Percentiles rank a stretch among this genome's conserved stretches.
Conservation (phyloP, 2,888 invertebrate species). For the Bibio marci region DNA sequence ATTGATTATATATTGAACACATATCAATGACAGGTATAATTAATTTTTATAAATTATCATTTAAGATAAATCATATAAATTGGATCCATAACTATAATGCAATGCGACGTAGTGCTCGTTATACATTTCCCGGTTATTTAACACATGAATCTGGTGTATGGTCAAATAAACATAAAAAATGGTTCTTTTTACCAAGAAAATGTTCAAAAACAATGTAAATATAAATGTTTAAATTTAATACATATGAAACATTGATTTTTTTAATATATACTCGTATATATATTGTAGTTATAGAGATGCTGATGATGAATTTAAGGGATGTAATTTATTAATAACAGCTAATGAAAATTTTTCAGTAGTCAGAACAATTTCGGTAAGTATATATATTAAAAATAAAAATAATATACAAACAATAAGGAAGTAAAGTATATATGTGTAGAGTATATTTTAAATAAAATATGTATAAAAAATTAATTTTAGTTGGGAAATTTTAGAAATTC, state of each 20-base stretch:
- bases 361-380: slow-evolving; percentile 39
- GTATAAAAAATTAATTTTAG: slow-evolving; percentile 10
- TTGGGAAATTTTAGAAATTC: slow-evolving; percentile 38
- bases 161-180: slow-evolving; percentile 66
- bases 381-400: slow-evolving; percentile 1
- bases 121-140: slow-evolving; percentile 89
- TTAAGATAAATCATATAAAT: slow-evolving; percentile 40
- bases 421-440: no score
- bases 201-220: slow-evolving; percentile 52
- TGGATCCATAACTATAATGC: slow-evolving; percentile 58
- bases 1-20: background rate
- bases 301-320: slow-evolving; percentile 75
- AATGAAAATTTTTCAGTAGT: slow-evolving; percentile 56
- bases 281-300: slow-evolving; percentile 65
- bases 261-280: background rate
- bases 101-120: slow-evolving; percentile 55
- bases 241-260: background rate
- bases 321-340: slow-evolving; percentile 68
- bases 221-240: background rate
- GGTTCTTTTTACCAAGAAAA: slow-evolving; percentile 88
- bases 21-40: no score
- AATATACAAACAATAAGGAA: background rate
- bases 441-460: no score
- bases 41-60: slow-evolving; percentile 8
- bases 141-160: slow-evolving; percentile 91